Base-by-base conservation (phyloP, 2,888 invertebrate genomes). In the Netelia virgata region DNA sequence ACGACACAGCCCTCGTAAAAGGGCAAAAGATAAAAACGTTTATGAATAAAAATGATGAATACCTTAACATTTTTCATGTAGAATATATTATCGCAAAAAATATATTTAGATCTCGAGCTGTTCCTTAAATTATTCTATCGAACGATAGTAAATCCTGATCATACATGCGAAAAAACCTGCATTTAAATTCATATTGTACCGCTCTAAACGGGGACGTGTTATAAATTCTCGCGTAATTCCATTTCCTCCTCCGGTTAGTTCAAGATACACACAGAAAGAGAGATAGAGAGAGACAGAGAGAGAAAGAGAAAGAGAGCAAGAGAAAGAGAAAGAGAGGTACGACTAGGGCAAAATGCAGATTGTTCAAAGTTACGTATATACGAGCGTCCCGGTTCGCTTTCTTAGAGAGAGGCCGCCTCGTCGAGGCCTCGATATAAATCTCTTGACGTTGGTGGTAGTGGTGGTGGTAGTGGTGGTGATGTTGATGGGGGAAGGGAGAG, bases 371-470 rank as follows among this genome's bases (percentile, higher is more conserved):
- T 23, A 23, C 20, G 59, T 20, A 59, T 20, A 59, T 28, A 23
- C 20, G 16, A 47, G 47, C 0, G 47, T 47, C 3, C 10, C 47
- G 47, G 47, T 16, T 57, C 18, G n/a, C 64, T 41, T 55, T 53
- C 66, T 59, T 10, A 18, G 36, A 28, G 28, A 73, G 73, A 68
- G 66, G 73, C 80, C 73, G 64, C 20, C 68, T 53, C 53, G 61
- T 18, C 28, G 28, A 57, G 57, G 61, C 53, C 68, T 69, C 74
- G 74, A 81, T 74, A 74, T 74, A 81, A 75, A 81, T 69, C 81
- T 75, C 20, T 55, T 41, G 64, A 36, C 53, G 74, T 28, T 75
- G 36, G 36, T 28, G 28, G 28, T 69, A 28, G 53, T 69, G 57
- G n/a, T 68, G 11, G 47, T 36, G n/a, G n/a, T n/a, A n/a, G 36